These are phyloP conservation scores for Eurosta solidaginis DNA, from an alignment of 1,140 invertebrate genomes.

Conservation along the genomic window DNA sequence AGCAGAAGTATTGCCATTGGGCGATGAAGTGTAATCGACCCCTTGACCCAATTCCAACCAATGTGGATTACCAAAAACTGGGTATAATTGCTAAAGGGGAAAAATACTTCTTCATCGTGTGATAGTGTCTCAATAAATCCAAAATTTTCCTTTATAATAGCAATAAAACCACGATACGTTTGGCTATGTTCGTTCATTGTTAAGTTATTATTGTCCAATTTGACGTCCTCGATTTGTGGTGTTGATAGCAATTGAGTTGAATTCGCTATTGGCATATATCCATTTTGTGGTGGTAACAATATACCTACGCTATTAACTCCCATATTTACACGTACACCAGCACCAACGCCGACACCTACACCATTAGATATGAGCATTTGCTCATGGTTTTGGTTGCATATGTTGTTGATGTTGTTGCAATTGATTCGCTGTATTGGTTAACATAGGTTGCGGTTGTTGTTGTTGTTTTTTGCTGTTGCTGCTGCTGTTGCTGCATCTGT, in stretches of 20 bases:
- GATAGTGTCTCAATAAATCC: constrained; percentile 95
- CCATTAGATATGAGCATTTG: constrained; percentile 41
- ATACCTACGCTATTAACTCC: constrained; percentile 33
- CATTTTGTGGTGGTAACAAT: constrained; percentile 50
- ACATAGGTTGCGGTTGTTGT: constrained; percentile 36
- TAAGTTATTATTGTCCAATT: constrained; percentile 60
- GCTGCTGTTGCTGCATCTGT: constrained; percentile 37
- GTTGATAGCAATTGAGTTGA: constrained; percentile 41
- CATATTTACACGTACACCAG: neutral
- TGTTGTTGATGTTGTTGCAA: constrained; percentile 28
- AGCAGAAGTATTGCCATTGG: constrained; percentile 64
- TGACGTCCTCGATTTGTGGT: constrained; percentile 55
- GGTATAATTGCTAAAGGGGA: constrained; percentile 82
- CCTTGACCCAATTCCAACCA: constrained; percentile 87
- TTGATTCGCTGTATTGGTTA: constrained; percentile 37
- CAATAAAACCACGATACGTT: constrained; percentile 83
- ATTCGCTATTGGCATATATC: constrained; percentile 49
- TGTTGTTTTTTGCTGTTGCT: no score
- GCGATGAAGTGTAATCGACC: constrained; percentile 88
- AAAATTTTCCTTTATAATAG: constrained; percentile 94
- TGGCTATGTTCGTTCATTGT: constrained; percentile 61
- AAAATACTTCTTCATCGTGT: constrained; percentile 95
- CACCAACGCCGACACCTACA: constrained; percentile 44
- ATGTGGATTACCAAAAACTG: constrained; percentile 75
- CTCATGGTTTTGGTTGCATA: constrained; percentile 36